Conservation (phyloP, 1,140 invertebrate species). For the Polyergus mexicanus region DNA sequence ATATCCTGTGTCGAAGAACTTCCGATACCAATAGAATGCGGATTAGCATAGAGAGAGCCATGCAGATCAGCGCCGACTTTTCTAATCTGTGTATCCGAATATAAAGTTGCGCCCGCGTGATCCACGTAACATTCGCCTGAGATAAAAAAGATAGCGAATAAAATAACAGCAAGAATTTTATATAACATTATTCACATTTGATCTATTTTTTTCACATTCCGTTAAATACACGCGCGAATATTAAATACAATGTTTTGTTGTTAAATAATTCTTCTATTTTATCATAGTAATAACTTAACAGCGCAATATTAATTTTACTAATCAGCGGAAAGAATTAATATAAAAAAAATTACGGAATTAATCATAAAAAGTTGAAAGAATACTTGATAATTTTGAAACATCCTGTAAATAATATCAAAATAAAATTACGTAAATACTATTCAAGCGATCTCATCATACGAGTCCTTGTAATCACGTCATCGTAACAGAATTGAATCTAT, state of each 20-base stretch:
- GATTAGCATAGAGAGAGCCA: conserved; percentile 94
- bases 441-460: conserved; percentile 11
- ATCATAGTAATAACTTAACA: not conserved
- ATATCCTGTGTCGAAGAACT: conserved; percentile 92
- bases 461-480: conserved; percentile 33
- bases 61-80: conserved; percentile 89
- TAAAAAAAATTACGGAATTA: not conserved
- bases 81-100: conserved; percentile 92
- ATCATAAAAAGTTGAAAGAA: not conserved
- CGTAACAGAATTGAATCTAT: not conserved
- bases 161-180: not conserved
- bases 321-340: not conserved
- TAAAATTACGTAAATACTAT: not conserved
- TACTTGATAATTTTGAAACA: not conserved
- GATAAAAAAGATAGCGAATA: conserved; percentile 75
- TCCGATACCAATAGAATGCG: conserved; percentile 91
- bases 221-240: not conserved
- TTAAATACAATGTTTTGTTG: not conserved
- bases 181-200: not conserved
- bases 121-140: conserved; percentile 94
- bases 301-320: not conserved
- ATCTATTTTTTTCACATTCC: not conserved
- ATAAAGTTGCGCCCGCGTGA: conserved; percentile 95
- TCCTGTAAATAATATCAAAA: not conserved
- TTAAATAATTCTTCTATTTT: not conserved